Evolutionary conservation across 2,888 invertebrate species (phyloP).

Genomic region (Agrochola lota): DNA sequence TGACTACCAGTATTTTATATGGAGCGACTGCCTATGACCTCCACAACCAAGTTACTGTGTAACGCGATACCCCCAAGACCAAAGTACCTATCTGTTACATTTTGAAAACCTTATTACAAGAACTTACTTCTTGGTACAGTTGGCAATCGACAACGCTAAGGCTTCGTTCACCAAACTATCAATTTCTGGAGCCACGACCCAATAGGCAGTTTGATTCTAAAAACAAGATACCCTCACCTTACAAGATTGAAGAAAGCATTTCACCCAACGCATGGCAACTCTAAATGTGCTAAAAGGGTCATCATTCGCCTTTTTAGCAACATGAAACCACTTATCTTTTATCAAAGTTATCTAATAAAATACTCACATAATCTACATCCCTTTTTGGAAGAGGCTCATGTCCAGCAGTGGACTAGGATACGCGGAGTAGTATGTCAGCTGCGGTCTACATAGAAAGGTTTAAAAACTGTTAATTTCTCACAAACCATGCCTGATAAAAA

Average conservation of each 20-base stretch:
- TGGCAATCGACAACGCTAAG: background rate
- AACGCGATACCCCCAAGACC: no score
- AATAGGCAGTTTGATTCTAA: background rate
- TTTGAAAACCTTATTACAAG: background rate
- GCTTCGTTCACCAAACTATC: background rate
- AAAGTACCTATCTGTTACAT: background rate
- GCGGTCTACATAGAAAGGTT: slow-evolving; percentile 61
- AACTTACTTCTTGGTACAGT: background rate
- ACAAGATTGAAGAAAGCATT: background rate
- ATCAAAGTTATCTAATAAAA: slow-evolving; percentile 29
- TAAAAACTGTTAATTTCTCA: slow-evolving; percentile 56
- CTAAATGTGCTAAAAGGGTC: background rate
- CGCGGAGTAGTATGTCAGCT: slow-evolving; percentile 60
- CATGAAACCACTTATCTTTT: background rate
- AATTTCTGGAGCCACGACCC: background rate
- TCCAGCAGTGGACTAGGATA: slow-evolving; percentile 62
- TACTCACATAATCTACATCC: slow-evolving; percentile 55
- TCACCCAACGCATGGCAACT: background rate
- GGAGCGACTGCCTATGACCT: background rate
- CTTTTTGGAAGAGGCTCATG: slow-evolving; percentile 60
- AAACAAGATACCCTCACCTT: background rate
- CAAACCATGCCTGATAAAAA: slow-evolving; percentile 44
- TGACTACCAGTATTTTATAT: background rate
- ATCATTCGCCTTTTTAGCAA: background rate
- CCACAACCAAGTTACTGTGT: no score